Evolutionary conservation across 2,888 invertebrate species (phyloP), one percentile per base, ranked within the genome.

Genomic region (Hypsopygia costalis): DNA sequence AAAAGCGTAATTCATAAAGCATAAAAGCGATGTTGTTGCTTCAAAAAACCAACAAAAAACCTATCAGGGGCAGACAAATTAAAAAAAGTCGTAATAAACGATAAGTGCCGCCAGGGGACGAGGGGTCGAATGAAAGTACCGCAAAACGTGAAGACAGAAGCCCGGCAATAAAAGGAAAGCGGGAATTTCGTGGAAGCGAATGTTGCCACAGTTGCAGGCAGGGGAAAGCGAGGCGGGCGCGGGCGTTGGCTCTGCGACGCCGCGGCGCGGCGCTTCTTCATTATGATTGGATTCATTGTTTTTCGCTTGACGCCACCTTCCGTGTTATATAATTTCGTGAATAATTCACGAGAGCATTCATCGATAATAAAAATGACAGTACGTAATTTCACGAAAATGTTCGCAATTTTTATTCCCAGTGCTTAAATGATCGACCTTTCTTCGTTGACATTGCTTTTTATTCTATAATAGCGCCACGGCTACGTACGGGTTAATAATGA

Each of bases 251-350:
- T 48, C 43, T 7, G 41, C 39, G 38, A 33, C n/a, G n/a, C n/a
- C n/a, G n/a, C n/a, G n/a, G n/a, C 25, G 27, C 16, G 27, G 33
- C 22, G 40, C 45, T 55, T 57, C 53, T 60, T 63, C 60, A 62
- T 68, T 64, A 61, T 68, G 62, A 70, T 69, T 62, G 62, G 67
- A 69, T 60, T 65, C 63, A 69, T 71, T 72, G 71, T 72, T 69
- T 71, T 69, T 62, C 58, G 63, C 65, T 66, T 62, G 62, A 56
- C 56, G 59, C 62, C 61, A 59, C 63, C 62, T 60, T 61, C 57
- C 60, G 58, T 62, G 55, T 65, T 63, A 63, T 54, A 66, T 64
- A 67, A 65, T 62, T 66, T 62, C 49, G 53, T 69, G 68, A 71
- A 73, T 73, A 61, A 68, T 67, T 68, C 64, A 69, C 61, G 54